A percentile compares a stretch with the other conserved stretches of the same genome.
These are phyloP conservation scores for Stramonita haemastoma DNA, from an alignment of 2,888 invertebrate species.

Conservation along the genomic window DNA sequence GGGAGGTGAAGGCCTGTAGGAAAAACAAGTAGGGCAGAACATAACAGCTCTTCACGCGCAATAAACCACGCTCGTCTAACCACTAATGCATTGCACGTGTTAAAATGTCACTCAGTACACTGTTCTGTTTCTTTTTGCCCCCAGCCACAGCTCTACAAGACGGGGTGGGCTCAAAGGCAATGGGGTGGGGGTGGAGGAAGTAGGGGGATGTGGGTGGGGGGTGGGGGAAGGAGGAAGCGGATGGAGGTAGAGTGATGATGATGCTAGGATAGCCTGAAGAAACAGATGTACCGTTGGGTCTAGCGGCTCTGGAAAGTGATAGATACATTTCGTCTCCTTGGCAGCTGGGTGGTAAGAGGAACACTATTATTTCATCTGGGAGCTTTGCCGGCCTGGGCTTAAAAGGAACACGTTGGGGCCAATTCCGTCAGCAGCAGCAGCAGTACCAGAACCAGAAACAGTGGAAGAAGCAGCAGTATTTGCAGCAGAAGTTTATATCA, in stretches of 20 bases:
- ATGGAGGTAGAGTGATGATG: background rate
- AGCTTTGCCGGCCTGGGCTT: too few species aligned
- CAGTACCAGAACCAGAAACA: too few species aligned
- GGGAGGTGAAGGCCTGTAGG: background rate
- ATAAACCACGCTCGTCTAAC: conserved; percentile 23
- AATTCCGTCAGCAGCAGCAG: too few species aligned
- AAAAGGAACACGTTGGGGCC: too few species aligned
- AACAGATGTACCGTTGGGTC: conserved; percentile 10
- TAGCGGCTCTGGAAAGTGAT: background rate
- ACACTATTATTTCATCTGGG: background rate
- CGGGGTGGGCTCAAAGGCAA: background rate
- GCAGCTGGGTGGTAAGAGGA: background rate
- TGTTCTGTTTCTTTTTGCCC: background rate
- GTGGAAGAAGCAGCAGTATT: too few species aligned
- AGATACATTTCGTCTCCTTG: background rate
- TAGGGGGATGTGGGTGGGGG: too few species aligned
- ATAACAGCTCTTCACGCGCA: conserved; percentile 6
- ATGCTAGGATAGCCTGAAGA: background rate
- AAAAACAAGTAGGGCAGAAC: conserved; percentile 23
- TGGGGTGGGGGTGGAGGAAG: background rate
- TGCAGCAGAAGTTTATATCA: too few species aligned
- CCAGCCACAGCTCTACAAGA: too few species aligned
- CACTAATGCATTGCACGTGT: conserved; percentile 10
- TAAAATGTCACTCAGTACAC: conserved; percentile 7
- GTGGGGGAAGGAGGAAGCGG: background rate